Base-by-base conservation (phyloP, 2,113 vertebrate genomes). In the Ictidomys tridecemlineatus region DNA sequence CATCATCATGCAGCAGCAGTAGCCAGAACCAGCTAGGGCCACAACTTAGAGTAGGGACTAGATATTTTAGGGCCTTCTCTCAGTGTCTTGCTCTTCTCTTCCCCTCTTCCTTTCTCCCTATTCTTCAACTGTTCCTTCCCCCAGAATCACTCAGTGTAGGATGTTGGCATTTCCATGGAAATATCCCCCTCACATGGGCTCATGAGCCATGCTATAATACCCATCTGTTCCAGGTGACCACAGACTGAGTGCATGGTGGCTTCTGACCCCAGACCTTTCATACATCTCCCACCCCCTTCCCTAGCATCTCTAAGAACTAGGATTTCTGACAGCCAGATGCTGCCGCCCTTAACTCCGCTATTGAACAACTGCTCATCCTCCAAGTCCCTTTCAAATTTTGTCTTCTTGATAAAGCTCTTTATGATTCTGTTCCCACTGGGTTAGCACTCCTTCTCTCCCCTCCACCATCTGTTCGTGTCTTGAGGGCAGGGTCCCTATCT, bases 341-440 rank as follows among this genome's bases (percentile, higher is more conserved):
- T 45, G 11, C 53, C 17, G 86, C 63, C 28, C 26, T 28, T 30
- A 10, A 58, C 14, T 39, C 79, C n/a, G 53, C 84, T 37, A 0
- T 5, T 56, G 63, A 92, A 79, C 58, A 20, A 34, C n/a, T 86
- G 63, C 56, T 39, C 24, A 26, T 4, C 34, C 67, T 70, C 67
- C 65, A 32, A 69, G 67, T n/a, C 14, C 16, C 67, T 70, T 32
- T n/a, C 79, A 91, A 48, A n/a, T 5, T n/a, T n/a, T 32, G 1
- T 63, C 91, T 95, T 74, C 65, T 76, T 84, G 84, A 74, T 37
- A 13, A 86, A 65, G 45, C 12, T 32, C 65, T 72, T 48, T 56
- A 56, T 45, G 73, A 87, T 32, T 84, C 48, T 77, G 32, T 74
- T 73, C 56, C 69, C 76, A 76, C 26, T 32, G 65, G 2, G 5